Percentiles rank a stretch among this genome's conserved stretches.
phyloP scores from a whole-genome alignment of 2,113 vertebrate genomes.

The Galeopterus variegatus region DNA sequence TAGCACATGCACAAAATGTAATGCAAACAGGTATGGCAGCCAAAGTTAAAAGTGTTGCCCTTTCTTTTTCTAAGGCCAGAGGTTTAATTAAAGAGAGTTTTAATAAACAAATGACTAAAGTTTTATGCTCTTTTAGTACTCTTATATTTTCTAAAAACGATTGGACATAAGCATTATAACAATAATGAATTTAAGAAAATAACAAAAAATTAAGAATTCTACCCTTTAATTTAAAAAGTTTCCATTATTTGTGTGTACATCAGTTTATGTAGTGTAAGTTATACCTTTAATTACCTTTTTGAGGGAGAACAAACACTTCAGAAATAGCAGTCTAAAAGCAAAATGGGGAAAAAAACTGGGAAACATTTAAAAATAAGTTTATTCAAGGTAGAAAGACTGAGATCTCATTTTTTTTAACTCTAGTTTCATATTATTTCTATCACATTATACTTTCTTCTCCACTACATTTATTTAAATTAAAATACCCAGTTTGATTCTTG shows the following conservation, averaged over 20 bases:
- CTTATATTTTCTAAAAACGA: conserved; percentile 2
- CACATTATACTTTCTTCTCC: background rate
- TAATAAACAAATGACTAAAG: background rate
- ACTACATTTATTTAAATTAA: background rate
- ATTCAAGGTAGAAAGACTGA: background rate
- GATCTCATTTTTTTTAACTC: background rate
- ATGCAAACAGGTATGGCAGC: background rate
- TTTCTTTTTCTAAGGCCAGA: background rate
- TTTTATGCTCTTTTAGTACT: background rate
- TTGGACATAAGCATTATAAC: background rate
- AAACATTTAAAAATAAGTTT: conserved; percentile 1
- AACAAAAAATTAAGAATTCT: background rate
- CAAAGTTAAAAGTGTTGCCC: background rate
- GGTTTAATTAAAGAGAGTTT: background rate
- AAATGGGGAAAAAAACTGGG: background rate
- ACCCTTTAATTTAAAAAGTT: background rate
- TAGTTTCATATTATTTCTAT: background rate
- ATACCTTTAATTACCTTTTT: background rate
- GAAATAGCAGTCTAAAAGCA: background rate
- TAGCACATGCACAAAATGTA: background rate
- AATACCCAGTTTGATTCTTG: background rate
- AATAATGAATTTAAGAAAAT: background rate
- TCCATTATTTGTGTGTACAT: background rate
- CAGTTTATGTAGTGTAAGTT: background rate
- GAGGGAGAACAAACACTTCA: background rate